Evolutionary conservation across 1,140 invertebrate species (phyloP), one percentile per base, ranked within the genome.

Genomic region (Parasteatoda tepidariorum): DNA sequence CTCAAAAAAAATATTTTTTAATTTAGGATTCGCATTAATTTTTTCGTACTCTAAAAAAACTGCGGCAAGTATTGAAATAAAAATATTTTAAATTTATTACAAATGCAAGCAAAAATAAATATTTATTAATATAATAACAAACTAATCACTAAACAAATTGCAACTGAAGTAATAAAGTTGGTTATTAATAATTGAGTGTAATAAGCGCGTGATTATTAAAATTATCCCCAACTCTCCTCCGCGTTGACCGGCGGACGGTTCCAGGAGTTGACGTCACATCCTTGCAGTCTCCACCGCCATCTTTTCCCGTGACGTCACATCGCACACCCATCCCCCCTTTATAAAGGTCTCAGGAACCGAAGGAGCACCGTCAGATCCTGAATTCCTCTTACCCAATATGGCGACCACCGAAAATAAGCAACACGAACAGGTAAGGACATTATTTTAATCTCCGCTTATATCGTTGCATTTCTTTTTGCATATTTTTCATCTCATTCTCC

Each of bases 261-360:
- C 73, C 59, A 41, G 59, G 59, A 30, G 68, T 28, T 76, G 73
- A 76, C 73, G 73, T 76, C 73, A 76, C 73, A 41, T 55, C 61
- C 73, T 76, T 76, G 73, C 73, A 34, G 73, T 76, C 73, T 64
- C 59, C 31, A 54, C 73, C 73, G 59, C 59, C 73, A 74, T 74
- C 55, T 76, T 62, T 64, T 33, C 73, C 33, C 73, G 59, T 76
- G 73, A 76, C 73, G 73, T 76, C 73, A 76, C 38, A 7, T n/a
- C 73, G 15, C 26, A 64, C 73, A 64, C 73, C 59, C 73, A 15
- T 34, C 73, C 73, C 34, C 73, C 59, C n/a, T 76, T 76, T 76
- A 76, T 76, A 76, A 76, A 76, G 73, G 57, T 64, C 24, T 64
- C 59, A 15, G 33, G 73, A 76, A 31, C 73, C 34, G n/a, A 28